Evolutionary conservation across 1,140 invertebrate genomes (phyloP).

Genomic region (Cylas formicarius): DNA sequence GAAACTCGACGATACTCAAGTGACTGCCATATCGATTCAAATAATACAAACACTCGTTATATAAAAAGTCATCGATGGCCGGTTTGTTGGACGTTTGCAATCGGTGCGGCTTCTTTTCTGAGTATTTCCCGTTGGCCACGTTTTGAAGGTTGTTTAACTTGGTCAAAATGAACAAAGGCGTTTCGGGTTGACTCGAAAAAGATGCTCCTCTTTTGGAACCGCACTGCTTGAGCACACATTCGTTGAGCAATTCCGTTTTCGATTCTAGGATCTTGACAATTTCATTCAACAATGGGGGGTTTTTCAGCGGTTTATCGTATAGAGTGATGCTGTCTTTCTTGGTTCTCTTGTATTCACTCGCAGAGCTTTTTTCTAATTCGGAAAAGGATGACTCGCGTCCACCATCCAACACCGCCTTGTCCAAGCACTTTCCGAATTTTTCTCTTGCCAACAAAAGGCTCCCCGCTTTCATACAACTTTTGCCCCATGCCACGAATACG

Average conservation of each 20-base stretch:
- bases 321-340: slow-evolving; percentile 4
- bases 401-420: slow-evolving; percentile 39
- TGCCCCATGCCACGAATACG: slow-evolving; percentile 81
- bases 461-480: slow-evolving; percentile 71
- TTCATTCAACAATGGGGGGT: slow-evolving; percentile 59
- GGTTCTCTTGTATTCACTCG: slow-evolving; percentile 6
- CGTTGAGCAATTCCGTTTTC: slow-evolving; percentile 27
- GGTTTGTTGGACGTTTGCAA: slow-evolving; percentile 2
- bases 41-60: slow-evolving; percentile 67
- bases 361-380: slow-evolving; percentile 3
- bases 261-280: slow-evolving; percentile 60
- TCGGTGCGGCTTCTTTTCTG: slow-evolving; percentile 15
- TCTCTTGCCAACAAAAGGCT: slow-evolving; percentile 66
- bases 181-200: slow-evolving; percentile 29
- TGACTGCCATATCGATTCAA: slow-evolving; percentile 62
- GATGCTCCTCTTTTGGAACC: slow-evolving; percentile 15
- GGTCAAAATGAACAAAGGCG: slow-evolving; percentile 42
- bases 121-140: slow-evolving; percentile 39
- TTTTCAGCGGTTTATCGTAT: slow-evolving; percentile 43
- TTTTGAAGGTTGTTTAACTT: slow-evolving; percentile 43
- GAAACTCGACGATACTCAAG: slow-evolving; percentile 60
- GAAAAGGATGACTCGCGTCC: slow-evolving; percentile 21
- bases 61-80: slow-evolving; percentile 48
- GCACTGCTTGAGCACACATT: slow-evolving; percentile 19
- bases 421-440: slow-evolving; percentile 55